phyloP scores from a whole-genome alignment of 2,888 invertebrate genomes.

The Cabera pusaria region DNA sequence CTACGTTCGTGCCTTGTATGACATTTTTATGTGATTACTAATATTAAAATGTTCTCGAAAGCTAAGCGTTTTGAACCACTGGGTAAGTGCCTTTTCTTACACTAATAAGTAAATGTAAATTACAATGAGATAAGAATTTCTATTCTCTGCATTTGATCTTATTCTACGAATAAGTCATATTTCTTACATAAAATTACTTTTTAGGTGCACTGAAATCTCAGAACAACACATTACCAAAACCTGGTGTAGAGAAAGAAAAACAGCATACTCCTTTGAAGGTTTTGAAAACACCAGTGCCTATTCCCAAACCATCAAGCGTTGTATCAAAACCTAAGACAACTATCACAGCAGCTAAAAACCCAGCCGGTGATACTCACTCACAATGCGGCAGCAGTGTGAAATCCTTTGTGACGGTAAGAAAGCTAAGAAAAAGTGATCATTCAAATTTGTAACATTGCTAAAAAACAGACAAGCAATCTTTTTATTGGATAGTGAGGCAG shows the following conservation, averaged over 20 bases:
- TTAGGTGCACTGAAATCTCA: conserved; percentile 46
- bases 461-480: too few relatives aligned
- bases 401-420: conserved; percentile 69
- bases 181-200: conserved; percentile 2
- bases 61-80: conserved; percentile 70
- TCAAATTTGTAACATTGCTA: too few relatives aligned
- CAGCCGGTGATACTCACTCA: conserved; percentile 51
- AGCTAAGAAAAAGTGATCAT: too few relatives aligned
- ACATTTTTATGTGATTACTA: too few relatives aligned
- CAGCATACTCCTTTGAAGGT: conserved; percentile 26
- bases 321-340: conserved; percentile 34
- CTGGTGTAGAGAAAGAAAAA: conserved; percentile 41
- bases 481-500: too few relatives aligned
- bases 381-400: conserved; percentile 65
- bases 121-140: too few relatives aligned
- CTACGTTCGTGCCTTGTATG: too few relatives aligned
- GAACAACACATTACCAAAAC: conserved; percentile 39
- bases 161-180: too few relatives aligned
- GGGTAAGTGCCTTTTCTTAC: conserved; percentile 51
- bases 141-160: too few relatives aligned
- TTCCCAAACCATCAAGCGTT: conserved; percentile 5
- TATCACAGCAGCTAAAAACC: conserved; percentile 19
- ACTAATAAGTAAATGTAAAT: too few relatives aligned
- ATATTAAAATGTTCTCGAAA: conserved; percentile 75
- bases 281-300: conserved; percentile 1